Conservation (phyloP, 2,113 vertebrate genomes). For the Catharus minimus region DNA sequence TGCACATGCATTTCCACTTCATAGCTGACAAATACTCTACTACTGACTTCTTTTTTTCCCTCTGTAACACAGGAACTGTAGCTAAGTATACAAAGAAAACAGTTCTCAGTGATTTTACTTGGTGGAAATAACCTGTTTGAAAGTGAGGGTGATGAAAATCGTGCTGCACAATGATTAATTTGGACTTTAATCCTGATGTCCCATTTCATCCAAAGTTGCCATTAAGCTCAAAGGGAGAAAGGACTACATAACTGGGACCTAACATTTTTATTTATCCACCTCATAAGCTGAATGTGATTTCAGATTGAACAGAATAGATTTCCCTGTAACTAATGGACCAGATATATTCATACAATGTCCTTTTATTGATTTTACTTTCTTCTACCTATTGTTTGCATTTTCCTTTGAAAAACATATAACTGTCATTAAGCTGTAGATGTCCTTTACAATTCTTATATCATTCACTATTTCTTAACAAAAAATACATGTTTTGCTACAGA, state of each 20-base stretch:
- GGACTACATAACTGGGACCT: constrained; percentile 18
- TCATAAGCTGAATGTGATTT: constrained; percentile 60
- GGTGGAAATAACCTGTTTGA: neutral
- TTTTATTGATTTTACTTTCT: constrained; percentile 77
- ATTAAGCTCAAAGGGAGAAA: constrained; percentile 47
- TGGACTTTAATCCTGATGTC: constrained; percentile 36
- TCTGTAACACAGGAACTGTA: neutral
- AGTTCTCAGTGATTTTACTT: neutral
- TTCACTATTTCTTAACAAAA: constrained; percentile 62
- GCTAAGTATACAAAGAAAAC: neutral
- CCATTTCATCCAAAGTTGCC: constrained; percentile 33
- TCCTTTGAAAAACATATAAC: constrained; percentile 61
- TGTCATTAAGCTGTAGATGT: constrained; percentile 55
- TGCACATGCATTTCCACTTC: neutral
- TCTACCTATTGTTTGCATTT: constrained; percentile 73
- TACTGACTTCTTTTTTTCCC: accelerated
- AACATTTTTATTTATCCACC: constrained; percentile 47
- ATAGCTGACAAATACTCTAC: neutral
- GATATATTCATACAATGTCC: constrained; percentile 72
- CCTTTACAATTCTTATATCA: constrained; percentile 68
- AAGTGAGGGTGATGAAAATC: constrained; percentile 26
- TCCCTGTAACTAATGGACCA: constrained; percentile 74
- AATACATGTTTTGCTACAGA: constrained; percentile 15
- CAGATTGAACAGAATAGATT: constrained; percentile 70
- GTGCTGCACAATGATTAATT: constrained; percentile 37